Base-by-base conservation (phyloP, 2,888 invertebrate genomes). In the Polietes domitor region DNA sequence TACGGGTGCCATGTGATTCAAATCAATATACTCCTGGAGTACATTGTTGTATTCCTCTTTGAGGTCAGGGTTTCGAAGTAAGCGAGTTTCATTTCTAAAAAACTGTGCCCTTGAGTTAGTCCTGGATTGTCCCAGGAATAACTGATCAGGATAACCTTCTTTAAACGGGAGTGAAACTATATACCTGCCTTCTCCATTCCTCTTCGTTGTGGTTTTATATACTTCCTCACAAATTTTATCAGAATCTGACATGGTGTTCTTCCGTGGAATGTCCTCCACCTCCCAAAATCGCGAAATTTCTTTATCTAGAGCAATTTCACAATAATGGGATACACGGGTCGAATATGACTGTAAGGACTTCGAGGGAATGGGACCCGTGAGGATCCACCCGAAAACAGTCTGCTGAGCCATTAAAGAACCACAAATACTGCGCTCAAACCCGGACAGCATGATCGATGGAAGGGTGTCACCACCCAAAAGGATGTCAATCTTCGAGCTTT, bases 131-230 rank as follows among this genome's bases (percentile, higher is more conserved):
- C 32, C 3, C 3, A 32, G 3, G 7, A 19, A 5, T 24, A 12
- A n/a, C n/a, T n/a, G 2, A 10, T 24, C 0, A 17, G 19, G 43
- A 32, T 47, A 72, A 0, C 19, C 24, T 17, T 71, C 37, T 9
- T 65, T 61, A 19, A 50, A 71, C 5, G 72, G 77, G 17, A 78
- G 37, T 12, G 32, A n/a, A 21, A 78, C 78, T 2, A 65, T n/a
- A 15, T 78, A 73, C 53, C 41, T 53, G 2, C 78, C 65, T 0
- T 19, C 41, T 2, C 26, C 15, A 73, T 53, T 28, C 15, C 78
- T 50, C 5, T 17, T 65, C 5, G 73, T 73, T 1, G 72, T 72
- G 2, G 9, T 12, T 5, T 9, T 9, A 28, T 19, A 73, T 9
- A 72, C 10, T 0, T 65, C 65, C 24, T 78, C 78, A 26, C 65